phyloP scores from a whole-genome alignment of 2,888 invertebrate genomes.

The Odontomyia ornata region DNA sequence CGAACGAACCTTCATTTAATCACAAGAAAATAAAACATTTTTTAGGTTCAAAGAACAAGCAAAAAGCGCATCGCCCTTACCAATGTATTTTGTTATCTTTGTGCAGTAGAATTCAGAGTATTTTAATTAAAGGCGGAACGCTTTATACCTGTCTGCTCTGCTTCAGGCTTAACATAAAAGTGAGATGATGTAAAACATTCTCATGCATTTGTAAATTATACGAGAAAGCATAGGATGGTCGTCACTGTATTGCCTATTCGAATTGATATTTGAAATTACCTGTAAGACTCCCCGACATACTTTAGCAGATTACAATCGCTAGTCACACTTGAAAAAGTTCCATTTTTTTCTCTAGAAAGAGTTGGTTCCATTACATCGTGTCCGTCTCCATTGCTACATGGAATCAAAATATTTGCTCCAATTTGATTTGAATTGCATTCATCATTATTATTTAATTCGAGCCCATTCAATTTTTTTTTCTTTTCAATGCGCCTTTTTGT shows the following conservation, averaged over 20 bases:
- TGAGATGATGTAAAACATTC: slow-evolving; percentile 26
- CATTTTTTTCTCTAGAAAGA: neutral
- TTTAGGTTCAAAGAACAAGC: slow-evolving; percentile 43
- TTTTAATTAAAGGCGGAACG: neutral
- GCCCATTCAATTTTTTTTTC: neutral
- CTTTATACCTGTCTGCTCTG: slow-evolving; percentile 10
- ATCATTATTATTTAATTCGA: slow-evolving; percentile 8
- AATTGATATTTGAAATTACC: slow-evolving; percentile 58
- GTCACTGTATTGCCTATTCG: slow-evolving; percentile 1
- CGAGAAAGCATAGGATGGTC: neutral
- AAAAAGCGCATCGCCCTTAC: slow-evolving; percentile 46
- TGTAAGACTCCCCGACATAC: slow-evolving; percentile 65
- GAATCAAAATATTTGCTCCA: neutral
- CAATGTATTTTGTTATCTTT: no score
- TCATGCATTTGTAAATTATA: slow-evolving; percentile 34
- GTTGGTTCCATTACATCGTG: neutral
- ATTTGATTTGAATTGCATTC: neutral
- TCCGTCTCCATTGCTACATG: neutral
- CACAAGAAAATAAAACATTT: slow-evolving; percentile 49
- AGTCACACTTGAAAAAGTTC: neutral
- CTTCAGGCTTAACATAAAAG: slow-evolving; percentile 41
- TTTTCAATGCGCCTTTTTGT: slow-evolving; percentile 5
- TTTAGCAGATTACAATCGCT: slow-evolving; percentile 59
- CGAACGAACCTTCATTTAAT: slow-evolving; percentile 47
- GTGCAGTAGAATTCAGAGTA: no score